A percentile compares a stretch with the other conserved stretches of the same genome.
phyloP scores from a whole-genome alignment of 1,140 invertebrate species.

The Drosophila bocki region DNA sequence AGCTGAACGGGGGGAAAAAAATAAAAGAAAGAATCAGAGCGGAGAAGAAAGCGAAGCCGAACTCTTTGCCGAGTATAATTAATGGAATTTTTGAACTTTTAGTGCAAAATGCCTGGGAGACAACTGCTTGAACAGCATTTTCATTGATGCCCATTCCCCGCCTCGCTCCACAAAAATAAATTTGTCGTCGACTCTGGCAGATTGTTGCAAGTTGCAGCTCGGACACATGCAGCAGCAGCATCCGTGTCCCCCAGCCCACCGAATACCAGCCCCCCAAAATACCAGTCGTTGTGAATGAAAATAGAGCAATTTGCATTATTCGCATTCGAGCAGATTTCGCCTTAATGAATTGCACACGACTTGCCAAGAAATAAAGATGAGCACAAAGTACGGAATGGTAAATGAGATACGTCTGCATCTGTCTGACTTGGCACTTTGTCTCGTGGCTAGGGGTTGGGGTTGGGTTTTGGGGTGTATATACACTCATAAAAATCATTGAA shows the following conservation, averaged over 20 bases:
- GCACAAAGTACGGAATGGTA: slow-evolving; percentile 25
- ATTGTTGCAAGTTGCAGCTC: slow-evolving; percentile 52
- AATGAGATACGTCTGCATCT: slow-evolving; percentile 47
- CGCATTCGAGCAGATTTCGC: slow-evolving; percentile 70
- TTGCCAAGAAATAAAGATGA: slow-evolving; percentile 72
- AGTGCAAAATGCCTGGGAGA: slow-evolving; percentile 57
- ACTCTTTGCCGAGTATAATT: slow-evolving; percentile 60
- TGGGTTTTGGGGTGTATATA: background rate
- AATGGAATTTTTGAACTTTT: slow-evolving; percentile 78
- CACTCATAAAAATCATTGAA: background rate
- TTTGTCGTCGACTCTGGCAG: slow-evolving; percentile 69
- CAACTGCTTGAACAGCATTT: slow-evolving; percentile 63
- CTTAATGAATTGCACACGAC: slow-evolving; percentile 79
- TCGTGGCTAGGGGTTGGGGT: slow-evolving; percentile 14
- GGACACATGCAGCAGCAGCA: slow-evolving; percentile 6
- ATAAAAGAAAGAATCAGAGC: background rate
- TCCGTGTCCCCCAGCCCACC: background rate
- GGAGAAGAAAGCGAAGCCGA: slow-evolving; percentile 31
- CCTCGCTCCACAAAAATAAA: slow-evolving; percentile 70
- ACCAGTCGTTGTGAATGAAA: slow-evolving; percentile 56
- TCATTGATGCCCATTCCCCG: slow-evolving; percentile 37
- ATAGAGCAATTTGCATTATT: slow-evolving; percentile 82
- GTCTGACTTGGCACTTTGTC: slow-evolving; percentile 65
- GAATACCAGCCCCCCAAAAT: slow-evolving; percentile 14
- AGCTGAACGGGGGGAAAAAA: slow-evolving; percentile 3